phyloP scores from a whole-genome alignment of 2,888 invertebrate species.

The Zygaena filipendulae region DNA sequence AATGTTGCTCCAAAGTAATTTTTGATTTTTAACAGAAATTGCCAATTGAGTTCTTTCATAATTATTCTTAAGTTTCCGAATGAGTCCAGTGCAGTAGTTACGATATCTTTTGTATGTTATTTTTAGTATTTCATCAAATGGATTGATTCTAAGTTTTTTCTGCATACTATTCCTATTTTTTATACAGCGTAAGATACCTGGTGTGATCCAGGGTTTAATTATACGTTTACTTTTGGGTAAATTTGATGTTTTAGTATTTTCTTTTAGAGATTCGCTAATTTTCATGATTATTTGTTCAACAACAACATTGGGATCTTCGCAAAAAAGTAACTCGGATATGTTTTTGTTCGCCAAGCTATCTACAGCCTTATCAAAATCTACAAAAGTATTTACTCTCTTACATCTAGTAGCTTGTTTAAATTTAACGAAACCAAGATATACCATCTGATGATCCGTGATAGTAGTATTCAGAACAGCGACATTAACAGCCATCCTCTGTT shows the following conservation, averaged over 20 bases:
- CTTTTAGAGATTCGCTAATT: neutral
- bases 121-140: constrained; percentile 1
- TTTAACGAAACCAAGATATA: neutral
- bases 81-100: neutral
- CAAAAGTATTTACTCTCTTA: neutral
- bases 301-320: constrained; percentile 1
- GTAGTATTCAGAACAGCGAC: constrained; percentile 1
- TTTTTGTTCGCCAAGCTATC: constrained; percentile 1
- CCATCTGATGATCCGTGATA: neutral
- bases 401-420: neutral
- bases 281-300: neutral
- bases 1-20: constrained; percentile 1
- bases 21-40: constrained; percentile 1
- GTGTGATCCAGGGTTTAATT: too few species aligned
- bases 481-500: too few species aligned
- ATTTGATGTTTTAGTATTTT: neutral
- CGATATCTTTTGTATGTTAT: constrained; percentile 2
- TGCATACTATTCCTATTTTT: too few species aligned
- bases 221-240: constrained; percentile 1
- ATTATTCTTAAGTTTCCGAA: neutral
- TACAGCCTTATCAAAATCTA: neutral
- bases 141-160: neutral
- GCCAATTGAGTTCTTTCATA: neutral
- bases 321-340: neutral
- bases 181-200: too few species aligned